Evolutionary conservation across 2,888 invertebrate species (phyloP), one percentile per base, ranked within the genome.

Genomic region (Strigamia crassipes): DNA sequence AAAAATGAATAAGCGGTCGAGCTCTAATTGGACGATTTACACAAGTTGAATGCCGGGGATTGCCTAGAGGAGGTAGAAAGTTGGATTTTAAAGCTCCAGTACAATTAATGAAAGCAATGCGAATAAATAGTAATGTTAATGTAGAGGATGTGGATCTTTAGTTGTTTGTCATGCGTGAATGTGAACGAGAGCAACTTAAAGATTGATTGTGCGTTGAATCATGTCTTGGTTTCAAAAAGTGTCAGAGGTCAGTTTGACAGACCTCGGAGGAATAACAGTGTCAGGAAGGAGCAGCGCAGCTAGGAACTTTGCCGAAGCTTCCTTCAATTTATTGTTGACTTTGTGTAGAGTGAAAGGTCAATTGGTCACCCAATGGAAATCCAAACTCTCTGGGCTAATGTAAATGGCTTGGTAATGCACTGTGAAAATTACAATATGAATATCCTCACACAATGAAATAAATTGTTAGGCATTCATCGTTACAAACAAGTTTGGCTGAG

Each of bases 131-230:
- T 73, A 27, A 73, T 15, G 12, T 61, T 18, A n/a, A 27, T 2
- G 31, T 8, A n/a, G 38, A 38, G 73, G 73, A 15, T 12, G 27
- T 73, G 73, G 15, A 73, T 73, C 73, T 73, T 73, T 27, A 27
- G 13, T n/a, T 73, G 27, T 27, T 13, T 73, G 31, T 73, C 73
- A 73, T n/a, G 31, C 73, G 31, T 73, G 27, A 73, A 13, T 31
- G 73, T 73, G 73, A 73, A 73, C 73, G 21, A n/a, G 31, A 73
- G 73, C 31, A 27, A 31, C 27, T 73, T 73, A 73, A 73, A 73
- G 73, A 27, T 73, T 73, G 73, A 73, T 73, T 73, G 73, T 73
- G 31, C 73, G 73, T 73, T 73, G 73, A 73, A 73, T 73, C 73
- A 73, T 73, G 73, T 31, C 27, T 73, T 73, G 73, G 73, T 73